Evolutionary conservation across 2,113 vertebrate genomes (phyloP).

Genomic region (Mola mola): DNA sequence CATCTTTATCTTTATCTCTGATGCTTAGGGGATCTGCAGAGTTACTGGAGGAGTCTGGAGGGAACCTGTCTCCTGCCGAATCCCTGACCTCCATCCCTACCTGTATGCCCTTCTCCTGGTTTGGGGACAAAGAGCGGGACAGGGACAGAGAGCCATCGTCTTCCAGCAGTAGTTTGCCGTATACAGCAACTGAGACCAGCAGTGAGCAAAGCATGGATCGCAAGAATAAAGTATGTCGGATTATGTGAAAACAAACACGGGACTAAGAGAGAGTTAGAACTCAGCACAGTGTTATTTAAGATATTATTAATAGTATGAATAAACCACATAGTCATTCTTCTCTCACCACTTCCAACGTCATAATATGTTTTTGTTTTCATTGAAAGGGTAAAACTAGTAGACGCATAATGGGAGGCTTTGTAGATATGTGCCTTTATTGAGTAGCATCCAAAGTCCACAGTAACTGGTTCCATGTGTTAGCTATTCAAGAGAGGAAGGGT

Average conservation of each 20-base stretch:
- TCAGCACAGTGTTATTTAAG: background rate
- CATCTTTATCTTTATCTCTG: background rate
- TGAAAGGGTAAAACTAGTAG: slow-evolving; percentile 27
- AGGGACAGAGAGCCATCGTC: slow-evolving; percentile 81
- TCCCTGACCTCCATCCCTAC: slow-evolving; percentile 90
- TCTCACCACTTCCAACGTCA: background rate
- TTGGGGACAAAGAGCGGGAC: slow-evolving; percentile 89
- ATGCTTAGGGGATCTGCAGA: slow-evolving; percentile 86
- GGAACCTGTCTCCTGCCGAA: slow-evolving; percentile 88
- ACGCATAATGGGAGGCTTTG: no score
- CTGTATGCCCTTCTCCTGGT: slow-evolving; percentile 95
- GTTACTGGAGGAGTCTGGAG: slow-evolving; percentile 87
- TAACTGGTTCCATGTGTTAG: slow-evolving; percentile 41
- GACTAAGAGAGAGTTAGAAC: slow-evolving; percentile 1
- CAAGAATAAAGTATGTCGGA: slow-evolving; percentile 84
- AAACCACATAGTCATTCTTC: no score
- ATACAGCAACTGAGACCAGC: slow-evolving; percentile 77
- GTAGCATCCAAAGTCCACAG: slow-evolving; percentile 4
- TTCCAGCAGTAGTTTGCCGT: slow-evolving; percentile 84
- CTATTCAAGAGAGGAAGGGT: slow-evolving; percentile 29
- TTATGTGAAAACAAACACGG: no score
- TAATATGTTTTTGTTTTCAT: background rate
- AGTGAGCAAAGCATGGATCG: slow-evolving; percentile 84
- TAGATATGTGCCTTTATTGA: no score
- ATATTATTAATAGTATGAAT: no score